Conservation (phyloP, 2,797 vertebrate species). For the Chiloscyllium punctatum region DNA sequence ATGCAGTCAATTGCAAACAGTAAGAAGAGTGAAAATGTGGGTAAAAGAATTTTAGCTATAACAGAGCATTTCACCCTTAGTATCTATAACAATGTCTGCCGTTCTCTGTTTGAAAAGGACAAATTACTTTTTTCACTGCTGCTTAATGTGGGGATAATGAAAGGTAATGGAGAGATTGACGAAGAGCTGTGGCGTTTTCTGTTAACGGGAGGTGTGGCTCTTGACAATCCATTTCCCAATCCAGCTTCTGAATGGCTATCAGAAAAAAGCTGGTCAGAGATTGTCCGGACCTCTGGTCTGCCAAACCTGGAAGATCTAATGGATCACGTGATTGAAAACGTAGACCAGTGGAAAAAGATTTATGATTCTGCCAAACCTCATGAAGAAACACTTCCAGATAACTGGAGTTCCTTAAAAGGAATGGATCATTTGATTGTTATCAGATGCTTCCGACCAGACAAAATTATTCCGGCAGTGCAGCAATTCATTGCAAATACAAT, state of each 20-base stretch:
- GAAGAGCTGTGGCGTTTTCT: slow-evolving; percentile 79
- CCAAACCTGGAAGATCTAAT: slow-evolving; percentile 61
- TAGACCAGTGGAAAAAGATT: slow-evolving; percentile 67
- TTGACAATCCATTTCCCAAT: slow-evolving; percentile 79
- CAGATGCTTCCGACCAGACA: slow-evolving; percentile 82
- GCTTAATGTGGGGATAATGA: slow-evolving; percentile 78
- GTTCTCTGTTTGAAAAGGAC: slow-evolving; percentile 92
- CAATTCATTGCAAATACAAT: slow-evolving; percentile 74
- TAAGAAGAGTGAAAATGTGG: slow-evolving; percentile 62
- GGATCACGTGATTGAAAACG: slow-evolving; percentile 60
- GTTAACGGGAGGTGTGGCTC: slow-evolving; percentile 77
- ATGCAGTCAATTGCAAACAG: slow-evolving; percentile 74
- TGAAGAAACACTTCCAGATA: slow-evolving; percentile 63
- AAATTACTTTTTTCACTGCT: slow-evolving; percentile 88
- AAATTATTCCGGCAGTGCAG: slow-evolving; percentile 75
- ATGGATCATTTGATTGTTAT: slow-evolving; percentile 75
- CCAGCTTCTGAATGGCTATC: slow-evolving; percentile 79
- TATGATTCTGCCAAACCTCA: slow-evolving; percentile 81
- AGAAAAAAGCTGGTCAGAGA: slow-evolving; percentile 83
- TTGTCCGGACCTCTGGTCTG: slow-evolving; percentile 72
- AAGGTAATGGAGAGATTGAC: slow-evolving; percentile 64
- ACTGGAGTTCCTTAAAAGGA: slow-evolving; percentile 59
- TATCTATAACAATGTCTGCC: slow-evolving; percentile 84
- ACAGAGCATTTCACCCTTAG: slow-evolving; percentile 73
- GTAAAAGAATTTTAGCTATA: slow-evolving; percentile 68